phyloP scores from a whole-genome alignment of 2,888 invertebrate species.

The Acrobasis repandana region DNA sequence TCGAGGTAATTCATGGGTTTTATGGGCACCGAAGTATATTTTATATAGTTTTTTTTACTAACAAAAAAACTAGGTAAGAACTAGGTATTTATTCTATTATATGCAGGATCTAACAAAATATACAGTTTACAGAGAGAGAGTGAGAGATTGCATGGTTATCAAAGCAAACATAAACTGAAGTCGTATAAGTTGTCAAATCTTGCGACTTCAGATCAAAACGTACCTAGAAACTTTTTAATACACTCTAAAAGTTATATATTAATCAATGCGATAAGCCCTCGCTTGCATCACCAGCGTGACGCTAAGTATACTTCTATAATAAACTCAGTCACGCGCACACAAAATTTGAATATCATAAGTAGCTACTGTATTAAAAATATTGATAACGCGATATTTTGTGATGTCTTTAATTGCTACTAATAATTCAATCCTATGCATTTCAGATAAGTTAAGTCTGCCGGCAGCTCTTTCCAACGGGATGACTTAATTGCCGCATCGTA shows the following conservation, averaged over 20 bases:
- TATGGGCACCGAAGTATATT: not conserved
- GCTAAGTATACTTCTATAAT: conserved; percentile 64
- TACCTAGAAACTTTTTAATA: conserved; percentile 6
- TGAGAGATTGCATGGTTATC: no score
- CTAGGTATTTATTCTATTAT: no score
- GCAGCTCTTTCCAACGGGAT: conserved; percentile 60
- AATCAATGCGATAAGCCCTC: conserved; percentile 30
- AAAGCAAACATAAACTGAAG: no score
- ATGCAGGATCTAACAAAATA: no score
- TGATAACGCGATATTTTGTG: conserved; percentile 75
- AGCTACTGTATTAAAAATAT: conserved; percentile 80
- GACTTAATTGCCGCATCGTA: conserved; percentile 59
- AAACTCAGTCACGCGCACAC: conserved; percentile 75
- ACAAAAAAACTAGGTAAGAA: no score
- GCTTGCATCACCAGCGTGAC: conserved; percentile 58
- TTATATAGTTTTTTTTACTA: no score
- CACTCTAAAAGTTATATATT: conserved; percentile 4
- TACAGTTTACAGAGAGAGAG: no score
- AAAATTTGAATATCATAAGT: conserved; percentile 74
- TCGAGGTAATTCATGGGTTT: not conserved
- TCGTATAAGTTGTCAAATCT: no score
- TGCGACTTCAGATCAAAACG: no score
- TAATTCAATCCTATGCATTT: conserved; percentile 73
- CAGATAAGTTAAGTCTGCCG: conserved; percentile 61
- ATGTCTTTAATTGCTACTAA: conserved; percentile 74